phyloP scores from a whole-genome alignment of 2,888 invertebrate genomes.

The Melipona bicolor region DNA sequence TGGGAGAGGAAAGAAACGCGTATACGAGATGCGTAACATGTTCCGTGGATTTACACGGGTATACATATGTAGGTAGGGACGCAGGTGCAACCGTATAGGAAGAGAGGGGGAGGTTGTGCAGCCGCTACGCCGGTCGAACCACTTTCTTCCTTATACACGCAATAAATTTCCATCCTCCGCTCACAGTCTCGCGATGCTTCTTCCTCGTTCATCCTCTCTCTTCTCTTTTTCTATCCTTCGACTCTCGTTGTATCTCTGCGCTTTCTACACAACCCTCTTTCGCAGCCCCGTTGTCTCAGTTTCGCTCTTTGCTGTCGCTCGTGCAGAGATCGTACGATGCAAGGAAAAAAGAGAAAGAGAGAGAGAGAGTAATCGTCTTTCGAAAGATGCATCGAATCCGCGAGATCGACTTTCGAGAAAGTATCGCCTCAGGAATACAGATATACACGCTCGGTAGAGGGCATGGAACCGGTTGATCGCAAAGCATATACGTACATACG shows the following conservation, averaged over 20 bases:
- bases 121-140: conserved; percentile 51
- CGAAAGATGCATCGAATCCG: too few relatives aligned
- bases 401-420: too few relatives aligned
- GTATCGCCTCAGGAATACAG: background rate
- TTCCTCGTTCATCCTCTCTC: background rate
- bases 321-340: background rate
- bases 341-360: too few relatives aligned
- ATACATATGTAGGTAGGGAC: conserved; percentile 54
- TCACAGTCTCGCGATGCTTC: conserved; percentile 9
- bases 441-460: background rate
- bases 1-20: background rate
- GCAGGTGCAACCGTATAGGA: conserved; percentile 54
- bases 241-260: background rate
- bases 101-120: background rate
- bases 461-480: conserved; percentile 35
- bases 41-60: conserved; percentile 58
- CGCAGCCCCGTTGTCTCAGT: background rate
- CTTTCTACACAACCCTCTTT: background rate
- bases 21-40: conserved; percentile 39
- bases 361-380: too few relatives aligned
- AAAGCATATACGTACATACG: background rate
- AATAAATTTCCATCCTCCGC: conserved; percentile 64
- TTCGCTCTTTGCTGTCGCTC: background rate
- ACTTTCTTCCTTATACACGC: conserved; percentile 61
- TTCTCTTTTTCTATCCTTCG: background rate